Evolutionary conservation across 2,797 vertebrate genomes (phyloP).

Genomic region (Hapalemur alaotrensis): DNA sequence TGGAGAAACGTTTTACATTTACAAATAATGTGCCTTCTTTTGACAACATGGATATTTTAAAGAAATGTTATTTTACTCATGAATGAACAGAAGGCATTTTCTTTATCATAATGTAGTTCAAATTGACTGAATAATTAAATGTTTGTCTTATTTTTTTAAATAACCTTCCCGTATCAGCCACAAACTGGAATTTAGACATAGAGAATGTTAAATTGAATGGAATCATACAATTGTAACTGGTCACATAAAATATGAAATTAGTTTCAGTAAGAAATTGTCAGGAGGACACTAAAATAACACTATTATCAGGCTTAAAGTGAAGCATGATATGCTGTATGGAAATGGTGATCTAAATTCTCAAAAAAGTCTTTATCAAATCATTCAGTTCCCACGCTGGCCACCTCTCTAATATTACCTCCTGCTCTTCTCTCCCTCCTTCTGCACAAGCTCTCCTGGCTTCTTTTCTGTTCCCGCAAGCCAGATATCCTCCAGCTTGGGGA

Average conservation of each 20-base stretch:
- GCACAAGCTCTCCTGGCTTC: neutral
- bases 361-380: neutral
- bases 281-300: neutral
- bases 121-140: constrained; percentile 65
- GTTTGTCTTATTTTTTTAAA: constrained; percentile 58
- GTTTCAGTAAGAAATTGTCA: constrained; percentile 41
- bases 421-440: neutral
- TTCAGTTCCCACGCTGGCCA: neutral
- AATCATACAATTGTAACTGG: constrained; percentile 24
- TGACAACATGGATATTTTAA: constrained; percentile 56
- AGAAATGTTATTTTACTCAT: constrained; percentile 54
- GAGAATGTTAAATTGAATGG: constrained; percentile 44
- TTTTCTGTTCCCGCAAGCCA: neutral
- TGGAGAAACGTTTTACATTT: constrained; percentile 41
- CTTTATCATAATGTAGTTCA: neutral
- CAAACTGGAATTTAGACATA: constrained; percentile 49
- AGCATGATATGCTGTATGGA: neutral
- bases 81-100: constrained; percentile 46
- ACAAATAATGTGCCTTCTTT: neutral
- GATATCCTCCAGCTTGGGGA: neutral
- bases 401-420: neutral
- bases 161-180: constrained; percentile 30
- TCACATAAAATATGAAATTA: constrained; percentile 39
- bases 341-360: neutral
- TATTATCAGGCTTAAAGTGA: neutral